A percentile compares a stretch with the other conserved stretches of the same genome.
phyloP scores from a whole-genome alignment of 2,888 invertebrate species.

The Scrobipalpa costella region DNA sequence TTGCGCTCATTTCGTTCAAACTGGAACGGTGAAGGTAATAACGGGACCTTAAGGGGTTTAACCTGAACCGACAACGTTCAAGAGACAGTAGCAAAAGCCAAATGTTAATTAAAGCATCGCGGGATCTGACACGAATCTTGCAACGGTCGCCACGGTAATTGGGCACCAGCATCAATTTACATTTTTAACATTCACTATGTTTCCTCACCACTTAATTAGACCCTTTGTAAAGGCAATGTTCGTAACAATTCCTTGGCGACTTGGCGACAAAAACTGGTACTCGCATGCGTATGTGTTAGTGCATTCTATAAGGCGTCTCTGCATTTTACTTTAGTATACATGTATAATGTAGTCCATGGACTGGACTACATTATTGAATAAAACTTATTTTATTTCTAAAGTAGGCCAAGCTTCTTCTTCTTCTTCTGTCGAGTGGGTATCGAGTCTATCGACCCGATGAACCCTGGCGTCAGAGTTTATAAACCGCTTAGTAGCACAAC shows the following conservation, averaged over 20 bases:
- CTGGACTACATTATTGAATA: conserved; percentile 5
- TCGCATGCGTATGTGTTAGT: background rate
- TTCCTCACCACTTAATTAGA: conserved; percentile 52
- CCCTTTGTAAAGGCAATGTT: conserved; percentile 21
- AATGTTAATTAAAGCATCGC: conserved; percentile 75
- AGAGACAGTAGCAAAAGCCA: conserved; percentile 67
- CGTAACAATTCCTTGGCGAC: background rate
- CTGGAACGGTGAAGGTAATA: conserved; percentile 60
- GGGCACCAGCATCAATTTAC: conserved; percentile 58
- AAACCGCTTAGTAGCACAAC: no score
- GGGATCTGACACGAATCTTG: conserved; percentile 59
- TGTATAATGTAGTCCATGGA: no score
- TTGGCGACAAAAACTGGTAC: conserved; percentile 6
- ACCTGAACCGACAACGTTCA: conserved; percentile 42
- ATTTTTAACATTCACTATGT: conserved; percentile 53
- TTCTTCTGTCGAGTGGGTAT: no score
- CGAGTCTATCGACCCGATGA: no score
- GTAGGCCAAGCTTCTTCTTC: background rate
- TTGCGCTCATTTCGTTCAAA: conserved; percentile 50
- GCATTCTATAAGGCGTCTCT: background rate
- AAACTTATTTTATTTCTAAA: background rate
- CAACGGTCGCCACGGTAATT: conserved; percentile 53
- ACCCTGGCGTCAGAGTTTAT: no score
- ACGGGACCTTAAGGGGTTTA: conserved; percentile 55
- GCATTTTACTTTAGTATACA: background rate